These are phyloP conservation scores for Tachuris rubrigastra DNA, from an alignment of 2,113 vertebrate species.

Conservation along the genomic window DNA sequence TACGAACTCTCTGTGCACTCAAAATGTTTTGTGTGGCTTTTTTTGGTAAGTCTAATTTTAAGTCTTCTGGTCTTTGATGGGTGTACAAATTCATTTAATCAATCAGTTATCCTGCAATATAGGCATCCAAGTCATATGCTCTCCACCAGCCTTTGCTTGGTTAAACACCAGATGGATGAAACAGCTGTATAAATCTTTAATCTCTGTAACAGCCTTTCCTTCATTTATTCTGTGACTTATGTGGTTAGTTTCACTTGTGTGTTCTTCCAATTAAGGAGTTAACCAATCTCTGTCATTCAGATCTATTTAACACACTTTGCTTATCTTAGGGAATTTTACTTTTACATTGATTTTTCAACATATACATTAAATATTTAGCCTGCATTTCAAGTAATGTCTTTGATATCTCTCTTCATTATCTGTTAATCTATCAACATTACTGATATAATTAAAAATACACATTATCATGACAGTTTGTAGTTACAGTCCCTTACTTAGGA, in stretches of 20 bases:
- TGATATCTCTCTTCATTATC: neutral
- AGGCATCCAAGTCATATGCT: conserved; percentile 38
- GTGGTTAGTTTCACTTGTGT: conserved; percentile 2
- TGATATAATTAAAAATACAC: neutral
- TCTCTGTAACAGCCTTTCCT: conserved; percentile 21
- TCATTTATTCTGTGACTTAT: conserved; percentile 38
- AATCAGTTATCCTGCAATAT: neutral
- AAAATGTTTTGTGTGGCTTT: neutral
- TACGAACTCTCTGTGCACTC: neutral
- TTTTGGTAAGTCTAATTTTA: conserved; percentile 32
- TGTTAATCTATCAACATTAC: neutral
- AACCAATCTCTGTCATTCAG: conserved; percentile 8
- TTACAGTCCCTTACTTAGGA: neutral
- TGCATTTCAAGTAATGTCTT: neutral
- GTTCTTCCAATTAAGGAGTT: conserved; percentile 20
- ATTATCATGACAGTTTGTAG: neutral
- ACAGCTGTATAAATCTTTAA: conserved; percentile 60
- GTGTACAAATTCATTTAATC: conserved; percentile 32
- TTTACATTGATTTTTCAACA: conserved; percentile 3
- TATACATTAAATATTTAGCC: conserved; percentile 19
- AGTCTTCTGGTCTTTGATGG: conserved; percentile 15
- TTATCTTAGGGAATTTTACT: neutral
- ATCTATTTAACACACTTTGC: neutral
- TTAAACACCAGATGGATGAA: conserved; percentile 63
- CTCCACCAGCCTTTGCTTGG: conserved; percentile 38